Percentiles rank a stretch among this genome's conserved stretches.
These are phyloP conservation scores for Schmidtea mediterranea DNA, from an alignment of 1,140 invertebrate species.

Conservation along the genomic window DNA sequence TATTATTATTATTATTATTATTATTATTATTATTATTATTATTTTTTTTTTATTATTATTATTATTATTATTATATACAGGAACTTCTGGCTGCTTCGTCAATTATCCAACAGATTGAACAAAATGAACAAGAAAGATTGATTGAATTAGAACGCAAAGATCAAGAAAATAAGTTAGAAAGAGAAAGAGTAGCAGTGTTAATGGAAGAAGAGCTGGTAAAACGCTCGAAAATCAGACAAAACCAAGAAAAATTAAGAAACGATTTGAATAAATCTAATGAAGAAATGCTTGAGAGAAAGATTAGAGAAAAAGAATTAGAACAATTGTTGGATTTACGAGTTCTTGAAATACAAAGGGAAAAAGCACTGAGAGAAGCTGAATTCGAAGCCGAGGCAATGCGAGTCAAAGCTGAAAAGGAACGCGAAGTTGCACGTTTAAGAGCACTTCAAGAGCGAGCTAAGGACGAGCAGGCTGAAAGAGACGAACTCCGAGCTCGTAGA, in stretches of 20 bases:
- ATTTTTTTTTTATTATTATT: too few species aligned
- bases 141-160: constrained; percentile 24
- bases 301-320: constrained; percentile 19
- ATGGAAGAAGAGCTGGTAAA: constrained; percentile 20
- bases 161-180: constrained; percentile 24
- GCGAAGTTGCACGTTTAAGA: constrained; percentile 20
- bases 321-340: constrained; percentile 21
- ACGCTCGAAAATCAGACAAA: constrained; percentile 16
- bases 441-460: constrained; percentile 22
- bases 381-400: constrained; percentile 23
- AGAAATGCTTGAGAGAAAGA: constrained; percentile 18
- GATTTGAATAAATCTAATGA: constrained; percentile 24
- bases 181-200: constrained; percentile 22
- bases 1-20: neutral
- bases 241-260: constrained; percentile 17
- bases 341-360: constrained; percentile 24
- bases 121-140: constrained; percentile 22
- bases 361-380: constrained; percentile 24
- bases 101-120: constrained; percentile 23
- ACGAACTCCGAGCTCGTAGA: constrained; percentile 23
- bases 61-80: neutral
- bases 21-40: too few species aligned
- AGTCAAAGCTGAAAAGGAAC: constrained; percentile 26
- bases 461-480: constrained; percentile 25
- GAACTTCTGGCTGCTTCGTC: constrained; percentile 19